Conservation (phyloP, 1,140 invertebrate species). For the Trichonephila clavata region DNA sequence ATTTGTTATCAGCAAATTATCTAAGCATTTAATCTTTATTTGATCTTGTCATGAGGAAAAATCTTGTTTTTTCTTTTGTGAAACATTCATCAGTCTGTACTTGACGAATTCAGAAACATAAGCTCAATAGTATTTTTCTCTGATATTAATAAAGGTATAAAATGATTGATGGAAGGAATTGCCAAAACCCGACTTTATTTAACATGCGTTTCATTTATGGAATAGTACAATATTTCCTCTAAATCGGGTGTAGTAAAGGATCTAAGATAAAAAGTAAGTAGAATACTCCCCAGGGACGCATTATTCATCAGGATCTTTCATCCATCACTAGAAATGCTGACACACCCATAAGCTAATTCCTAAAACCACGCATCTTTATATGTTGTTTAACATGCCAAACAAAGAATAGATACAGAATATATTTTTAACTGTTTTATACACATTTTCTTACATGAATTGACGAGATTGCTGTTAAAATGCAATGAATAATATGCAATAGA, state of each 20-base stretch:
- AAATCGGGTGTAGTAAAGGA: not conserved
- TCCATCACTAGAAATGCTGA: not conserved
- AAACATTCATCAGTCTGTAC: not conserved
- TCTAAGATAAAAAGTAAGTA: not conserved
- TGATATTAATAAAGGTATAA: not conserved
- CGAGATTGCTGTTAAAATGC: no score
- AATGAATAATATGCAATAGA: no score
- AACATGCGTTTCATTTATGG: not conserved
- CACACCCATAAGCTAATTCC: constrained; percentile 39
- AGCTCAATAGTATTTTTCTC: not conserved
- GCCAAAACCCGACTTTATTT: not conserved
- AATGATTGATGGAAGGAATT: not conserved
- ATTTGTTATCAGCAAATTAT: no score
- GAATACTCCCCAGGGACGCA: not conserved
- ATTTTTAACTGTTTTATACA: not conserved
- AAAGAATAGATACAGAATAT: not conserved
- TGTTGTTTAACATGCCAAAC: not conserved
- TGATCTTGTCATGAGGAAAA: no score
- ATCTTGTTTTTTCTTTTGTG: no score
- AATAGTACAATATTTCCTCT: not conserved
- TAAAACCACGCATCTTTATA: constrained; percentile 10
- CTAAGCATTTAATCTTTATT: no score
- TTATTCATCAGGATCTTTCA: not conserved
- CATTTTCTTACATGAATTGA: no score
- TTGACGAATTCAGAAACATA: not conserved